Evolutionary conservation across 1,140 invertebrate genomes (phyloP).

Genomic region (Drosophila leontia): DNA sequence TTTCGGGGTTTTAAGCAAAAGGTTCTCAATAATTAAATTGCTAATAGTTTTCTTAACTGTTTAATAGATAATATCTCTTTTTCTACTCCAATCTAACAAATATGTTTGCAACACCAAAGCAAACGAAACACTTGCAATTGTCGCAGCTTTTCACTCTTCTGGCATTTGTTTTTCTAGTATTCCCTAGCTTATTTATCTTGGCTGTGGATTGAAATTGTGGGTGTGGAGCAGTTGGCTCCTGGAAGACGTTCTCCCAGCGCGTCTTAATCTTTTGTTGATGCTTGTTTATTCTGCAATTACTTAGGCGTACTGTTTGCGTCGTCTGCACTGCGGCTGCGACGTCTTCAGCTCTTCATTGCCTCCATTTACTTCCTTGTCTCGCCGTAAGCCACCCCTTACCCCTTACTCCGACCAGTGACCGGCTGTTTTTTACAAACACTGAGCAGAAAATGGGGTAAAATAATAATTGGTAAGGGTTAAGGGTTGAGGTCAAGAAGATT

Average conservation of each 20-base stretch:
- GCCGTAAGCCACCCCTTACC: neutral
- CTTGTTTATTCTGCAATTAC: constrained; percentile 84
- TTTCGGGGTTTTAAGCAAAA: no score
- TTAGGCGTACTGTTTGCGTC: constrained; percentile 82
- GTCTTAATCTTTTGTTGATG: constrained; percentile 84
- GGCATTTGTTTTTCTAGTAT: constrained; percentile 17
- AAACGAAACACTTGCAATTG: constrained; percentile 73
- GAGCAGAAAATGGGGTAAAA: neutral
- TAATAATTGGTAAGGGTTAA: neutral
- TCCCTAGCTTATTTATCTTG: constrained; percentile 33
- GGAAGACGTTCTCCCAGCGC: constrained; percentile 34
- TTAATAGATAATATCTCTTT: constrained; percentile 25
- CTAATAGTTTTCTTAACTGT: no score
- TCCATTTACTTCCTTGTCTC: neutral
- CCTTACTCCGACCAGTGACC: constrained; percentile 5
- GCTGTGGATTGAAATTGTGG: constrained; percentile 2
- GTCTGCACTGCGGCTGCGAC: constrained; percentile 72
- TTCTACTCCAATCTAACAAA: constrained; percentile 14
- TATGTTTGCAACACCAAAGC: constrained; percentile 33
- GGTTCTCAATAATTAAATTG: no score
- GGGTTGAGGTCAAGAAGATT: no score
- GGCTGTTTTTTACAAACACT: neutral
- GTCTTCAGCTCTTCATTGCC: constrained; percentile 31
- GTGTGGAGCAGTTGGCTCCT: constrained; percentile 1
- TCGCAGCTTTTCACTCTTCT: constrained; percentile 35